Base-by-base conservation (phyloP, 2,113 vertebrate genomes). In the Toxostoma redivivum region DNA sequence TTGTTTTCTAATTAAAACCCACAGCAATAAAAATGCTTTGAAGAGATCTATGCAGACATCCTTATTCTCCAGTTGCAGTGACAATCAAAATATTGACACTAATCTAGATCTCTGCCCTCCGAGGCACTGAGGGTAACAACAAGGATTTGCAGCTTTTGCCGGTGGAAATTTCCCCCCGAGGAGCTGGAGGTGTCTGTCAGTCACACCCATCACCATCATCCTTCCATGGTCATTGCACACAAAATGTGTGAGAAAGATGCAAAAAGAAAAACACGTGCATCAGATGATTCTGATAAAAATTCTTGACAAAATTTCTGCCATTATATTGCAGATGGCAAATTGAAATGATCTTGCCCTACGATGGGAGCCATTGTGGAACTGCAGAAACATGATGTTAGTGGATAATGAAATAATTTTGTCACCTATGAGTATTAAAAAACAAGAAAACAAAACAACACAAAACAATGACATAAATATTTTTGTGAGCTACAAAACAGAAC, bases 1-100 rank as follows among this genome's bases (percentile, higher is more conserved):
- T 90, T 93, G 81, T 95, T 95, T 97, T 86, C 76, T 91, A 86
- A 96, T 94, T 95, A 80, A 97, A 96, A 70, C 4, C 12, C 25
- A 42, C 17, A 62, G n/a, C 25, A 92, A 8, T 61, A 40, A 73
- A 90, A 94, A 72, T 27, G 35, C 44, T 95, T 95, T 90, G 54
- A 88, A 91, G 73, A 84, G 38, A 38, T 57, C 16, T 71, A 3
- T 24, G 28, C 42, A 77, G 22, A 7, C 31, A 16, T 64, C 50
- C 50, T 65, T 61, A 67, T 72, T 87, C 74, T 92, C 44, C 47
- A 81, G 54, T 18, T 5, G 3, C 27, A 79, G 21, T 56, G 42
- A n/a, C 47, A 92, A 45, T 57, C 35, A 81, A 92, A 91, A 76
- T 86, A 56, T 81, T 89, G 58, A 80, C 70, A 67, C 7, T 86